Evolutionary conservation across 2,113 vertebrate genomes (phyloP).

Genomic region (Strix aluco): DNA sequence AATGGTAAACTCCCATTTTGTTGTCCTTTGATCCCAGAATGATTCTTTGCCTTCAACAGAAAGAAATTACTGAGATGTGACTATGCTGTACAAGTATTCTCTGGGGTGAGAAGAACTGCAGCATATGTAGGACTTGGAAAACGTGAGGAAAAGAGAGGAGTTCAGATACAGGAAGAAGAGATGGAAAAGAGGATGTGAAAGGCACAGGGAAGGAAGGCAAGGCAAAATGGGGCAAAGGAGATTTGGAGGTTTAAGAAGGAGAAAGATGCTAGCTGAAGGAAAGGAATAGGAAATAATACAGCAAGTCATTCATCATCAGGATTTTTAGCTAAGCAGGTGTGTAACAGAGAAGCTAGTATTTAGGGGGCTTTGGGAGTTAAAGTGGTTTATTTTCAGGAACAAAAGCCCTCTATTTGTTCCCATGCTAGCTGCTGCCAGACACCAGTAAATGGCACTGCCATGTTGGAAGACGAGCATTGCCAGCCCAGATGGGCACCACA

Average conservation of each 20-base stretch:
- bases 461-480: rapidly evolving
- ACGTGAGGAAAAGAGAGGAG: background rate
- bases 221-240: background rate
- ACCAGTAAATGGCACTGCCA: background rate
- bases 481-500: background rate
- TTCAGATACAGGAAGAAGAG: background rate
- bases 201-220: background rate
- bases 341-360: background rate
- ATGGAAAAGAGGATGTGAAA: background rate
- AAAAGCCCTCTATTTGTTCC: background rate
- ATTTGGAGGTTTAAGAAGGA: background rate
- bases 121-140: background rate
- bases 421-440: background rate
- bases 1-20: background rate
- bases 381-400: background rate
- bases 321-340: background rate
- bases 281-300: background rate
- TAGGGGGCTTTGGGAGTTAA: background rate
- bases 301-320: background rate
- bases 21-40: background rate
- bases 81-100: background rate
- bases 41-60: background rate
- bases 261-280: background rate
- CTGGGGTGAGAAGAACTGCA: background rate
- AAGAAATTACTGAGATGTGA: background rate